Base-by-base conservation (phyloP, 2,888 invertebrate genomes). In the Coleophora flavipennella region DNA sequence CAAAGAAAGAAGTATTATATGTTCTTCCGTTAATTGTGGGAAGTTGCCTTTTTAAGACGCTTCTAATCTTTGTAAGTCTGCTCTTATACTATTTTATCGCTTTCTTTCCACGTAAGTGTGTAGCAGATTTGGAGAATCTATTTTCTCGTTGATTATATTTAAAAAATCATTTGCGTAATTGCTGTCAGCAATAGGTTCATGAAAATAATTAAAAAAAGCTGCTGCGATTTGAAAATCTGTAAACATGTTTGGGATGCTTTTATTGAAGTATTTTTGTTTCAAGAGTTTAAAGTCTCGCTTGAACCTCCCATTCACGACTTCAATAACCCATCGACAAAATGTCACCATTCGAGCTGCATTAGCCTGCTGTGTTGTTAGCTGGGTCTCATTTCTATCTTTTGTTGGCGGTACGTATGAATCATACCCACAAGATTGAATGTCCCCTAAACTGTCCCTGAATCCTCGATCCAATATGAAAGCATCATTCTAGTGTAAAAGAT, bases 381-480 rank as follows among this genome's bases (percentile, higher is more conserved):
- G 36, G 3, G 8, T 8, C 12, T 28, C 36, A 10, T 13, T 9
- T 29, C 29, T 13, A 7, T 36, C 14, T 27, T 36, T 36, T 33
- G 42, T 32, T n/a, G 35, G 35, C 26, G 42, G 42, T 12, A 38
- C 31, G 35, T 38, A 29, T 13, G 27, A 26, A 29, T 33, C 29
- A 28, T 42, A 42, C 27, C 38, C 42, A 32, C 31, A 35, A 10
- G 26, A 31, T 39, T 36, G 36, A 13, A 40, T 9, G 11, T 14
- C 2, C 1, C 20, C 20, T n/a, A 40, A 26, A 13, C 39, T 27
- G 25, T 43, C 40, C 34, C 39, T 38, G 33, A 43, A 40, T 31
- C 43, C 41, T 12, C 43, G 37, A 20, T 43, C 40, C 28, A 40
- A 36, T 26, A 43, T 43, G 34, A 43, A 43, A 12, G 38, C 40